Base-by-base conservation (phyloP, 2,113 vertebrate genomes). In the Corythornis cristatus region DNA sequence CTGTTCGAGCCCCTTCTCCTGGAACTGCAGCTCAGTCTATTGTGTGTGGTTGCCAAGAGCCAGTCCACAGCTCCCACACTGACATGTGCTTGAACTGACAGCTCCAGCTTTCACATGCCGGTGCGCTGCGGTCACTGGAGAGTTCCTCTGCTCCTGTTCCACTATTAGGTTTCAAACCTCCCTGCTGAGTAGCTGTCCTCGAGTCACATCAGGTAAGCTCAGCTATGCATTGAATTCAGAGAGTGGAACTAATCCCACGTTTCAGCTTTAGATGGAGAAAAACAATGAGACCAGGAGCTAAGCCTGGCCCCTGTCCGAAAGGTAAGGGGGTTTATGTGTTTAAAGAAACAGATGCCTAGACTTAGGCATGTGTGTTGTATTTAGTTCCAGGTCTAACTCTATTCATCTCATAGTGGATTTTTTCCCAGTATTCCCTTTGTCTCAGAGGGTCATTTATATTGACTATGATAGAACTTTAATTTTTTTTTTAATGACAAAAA, bases 131-230 rank as follows among this genome's bases (percentile, higher is more conserved):
- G 88, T 89, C 90, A 29, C 87, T 76, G 72, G 97, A 96, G 97
- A 97, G 93, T 82, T 96, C 91, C 95, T 93, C 97, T 97, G 98
- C 46, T 98, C 97, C 96, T 96, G 93, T 96, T 97, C 85, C 81
- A 87, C 96, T 97, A 83, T 98, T 95, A 96, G 95, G 97, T 95
- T 95, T 87, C 86, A 92, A 96, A 94, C 93, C 95, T 97, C 97
- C 97, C 97, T 83, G 95, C 96, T 96, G 97, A 97, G 97, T 94
- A 93, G 95, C 97, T 96, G 90, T 95, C 85, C 85, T 94, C 91
- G 70, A 95, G 90, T 91, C 95, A 95, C 83, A 93, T 91, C 93
- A 96, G 92, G 94, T 95, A 97, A 98, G 95, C 79, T 97, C 93
- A 97, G 90, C 93, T 97, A 89, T 98, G 95, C 89, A 94, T 90